Base-by-base conservation (phyloP, 1,140 invertebrate genomes). In the Drosophila santomea region DNA sequence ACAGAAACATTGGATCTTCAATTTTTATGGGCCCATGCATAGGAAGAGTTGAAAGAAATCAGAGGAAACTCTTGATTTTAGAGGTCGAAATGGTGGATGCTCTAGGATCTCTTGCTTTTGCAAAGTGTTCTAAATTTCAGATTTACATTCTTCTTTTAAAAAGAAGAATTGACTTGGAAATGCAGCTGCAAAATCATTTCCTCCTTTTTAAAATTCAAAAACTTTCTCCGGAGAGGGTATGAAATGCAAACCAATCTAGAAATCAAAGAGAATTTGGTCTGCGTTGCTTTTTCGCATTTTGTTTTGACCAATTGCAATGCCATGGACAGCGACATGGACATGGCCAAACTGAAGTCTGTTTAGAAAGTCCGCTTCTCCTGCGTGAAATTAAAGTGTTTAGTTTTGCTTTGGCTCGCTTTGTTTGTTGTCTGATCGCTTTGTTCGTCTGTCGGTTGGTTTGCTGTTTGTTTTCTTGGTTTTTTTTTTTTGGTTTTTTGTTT, bases 331-430 rank as follows among this genome's bases (percentile, higher is more conserved):
- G 68, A 71, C 55, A 62, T 71, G 52, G 64, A 66, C 62, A 57
- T 56, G 73, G 56, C 78, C 62, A 56, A 45, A 12, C 15, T 45
- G 11, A 45, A 38, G 64, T 47, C 54, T 66, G 85, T 90, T 84
- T 90, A 90, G 84, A 88, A 88, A 88, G 84, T 80, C 71, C 36
- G 67, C 67, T 61, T 68, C 45, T 90, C 67, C 81, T 89, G 86
- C 88, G 85, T 85, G 86, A 86, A 86, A 90, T 86, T 85, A 85
- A 90, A 90, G 82, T 80, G 78, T 85, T 90, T 90, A 74, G 74
- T 76, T 88, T 51, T 75, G 69, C 51, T 63, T 64, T 52, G 64
- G 60, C 36, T 54, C 28, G 36, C 36, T 45, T 74, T 36, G 58
- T 59, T 50, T 54, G 47, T 38, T 51, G 73, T 50, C 62, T 56